phyloP scores from a whole-genome alignment of 2,797 vertebrate genomes.

The Chaetodon trifasciatus region DNA sequence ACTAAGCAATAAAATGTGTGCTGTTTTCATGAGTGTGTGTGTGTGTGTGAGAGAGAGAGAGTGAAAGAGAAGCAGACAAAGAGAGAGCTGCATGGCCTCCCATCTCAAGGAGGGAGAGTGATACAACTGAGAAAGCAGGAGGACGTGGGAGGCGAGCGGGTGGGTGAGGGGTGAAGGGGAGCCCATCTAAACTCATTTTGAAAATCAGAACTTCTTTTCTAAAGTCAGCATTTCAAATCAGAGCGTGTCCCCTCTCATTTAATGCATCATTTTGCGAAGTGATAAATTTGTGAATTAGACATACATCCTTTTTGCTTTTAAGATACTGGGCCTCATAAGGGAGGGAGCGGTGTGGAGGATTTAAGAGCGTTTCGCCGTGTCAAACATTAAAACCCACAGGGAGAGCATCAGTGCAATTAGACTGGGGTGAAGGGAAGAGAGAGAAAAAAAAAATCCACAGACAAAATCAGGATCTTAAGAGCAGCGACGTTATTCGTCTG shows the following conservation, averaged over 20 bases:
- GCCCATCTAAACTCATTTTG: constrained; percentile 86
- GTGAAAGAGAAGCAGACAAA: constrained; percentile 58
- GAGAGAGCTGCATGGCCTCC: constrained; percentile 60
- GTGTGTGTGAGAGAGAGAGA: constrained; percentile 13
- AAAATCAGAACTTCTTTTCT: constrained; percentile 88
- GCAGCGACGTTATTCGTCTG: constrained; percentile 85
- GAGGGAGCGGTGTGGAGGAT: constrained; percentile 85
- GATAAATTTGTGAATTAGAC: constrained; percentile 91
- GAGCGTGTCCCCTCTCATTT: constrained; percentile 89
- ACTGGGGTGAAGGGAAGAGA: constrained; percentile 80
- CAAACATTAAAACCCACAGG: constrained; percentile 90
- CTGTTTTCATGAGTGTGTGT: constrained; percentile 2
- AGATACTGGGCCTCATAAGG: constrained; percentile 86
- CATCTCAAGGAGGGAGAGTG: constrained; percentile 60
- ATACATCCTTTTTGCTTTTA: constrained; percentile 88
- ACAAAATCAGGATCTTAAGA: constrained; percentile 86
- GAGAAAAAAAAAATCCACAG: constrained; percentile 75
- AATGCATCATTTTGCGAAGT: constrained; percentile 89
- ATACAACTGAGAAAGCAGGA: constrained; percentile 77
- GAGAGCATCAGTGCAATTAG: constrained; percentile 89
- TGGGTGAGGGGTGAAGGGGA: constrained; percentile 76
- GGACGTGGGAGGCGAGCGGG: constrained; percentile 79
- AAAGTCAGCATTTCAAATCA: constrained; percentile 91
- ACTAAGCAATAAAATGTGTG: constrained; percentile 28
- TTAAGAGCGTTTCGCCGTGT: constrained; percentile 89